These are phyloP conservation scores for Salticus scenicus DNA, from an alignment of 2,888 invertebrate genomes.

Conservation along the genomic window DNA sequence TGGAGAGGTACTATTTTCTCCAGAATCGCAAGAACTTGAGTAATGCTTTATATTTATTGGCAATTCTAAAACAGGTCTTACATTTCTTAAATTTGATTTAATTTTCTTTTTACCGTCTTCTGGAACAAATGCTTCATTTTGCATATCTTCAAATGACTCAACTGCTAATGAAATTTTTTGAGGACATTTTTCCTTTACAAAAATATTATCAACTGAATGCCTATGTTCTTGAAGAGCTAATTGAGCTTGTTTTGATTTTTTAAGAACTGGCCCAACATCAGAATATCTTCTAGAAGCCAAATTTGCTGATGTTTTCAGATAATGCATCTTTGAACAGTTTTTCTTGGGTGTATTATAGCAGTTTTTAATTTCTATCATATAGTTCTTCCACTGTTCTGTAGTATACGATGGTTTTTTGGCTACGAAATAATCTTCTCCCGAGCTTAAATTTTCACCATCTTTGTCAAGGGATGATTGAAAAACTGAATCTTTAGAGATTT, in stretches of 20 bases:
- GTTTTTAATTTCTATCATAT: conserved; percentile 33
- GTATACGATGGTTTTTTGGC: conserved; percentile 41
- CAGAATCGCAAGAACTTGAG: conserved; percentile 77
- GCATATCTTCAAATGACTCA: background rate
- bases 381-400: conserved; percentile 41
- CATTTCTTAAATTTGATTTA: background rate
- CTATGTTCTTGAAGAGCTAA: conserved; percentile 32
- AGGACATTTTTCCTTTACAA: background rate
- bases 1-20: conserved; percentile 79
- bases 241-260: conserved; percentile 14
- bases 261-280: conserved; percentile 38
- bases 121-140: background rate
- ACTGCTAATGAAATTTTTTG: conserved; percentile 2
- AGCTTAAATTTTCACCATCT: conserved; percentile 38
- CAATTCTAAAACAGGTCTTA: conserved; percentile 16
- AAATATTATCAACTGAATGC: conserved; percentile 35
- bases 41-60: conserved; percentile 48
- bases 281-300: conserved; percentile 45
- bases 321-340: conserved; percentile 6
- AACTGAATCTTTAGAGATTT: background rate
- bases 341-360: conserved; percentile 19
- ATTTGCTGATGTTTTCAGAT: background rate
- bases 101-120: background rate
- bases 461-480: background rate
- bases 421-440: conserved; percentile 62